Percentiles rank a stretch among this genome's conserved stretches.
phyloP scores from a whole-genome alignment of 2,797 vertebrate genomes.

The Mus minutoides region DNA sequence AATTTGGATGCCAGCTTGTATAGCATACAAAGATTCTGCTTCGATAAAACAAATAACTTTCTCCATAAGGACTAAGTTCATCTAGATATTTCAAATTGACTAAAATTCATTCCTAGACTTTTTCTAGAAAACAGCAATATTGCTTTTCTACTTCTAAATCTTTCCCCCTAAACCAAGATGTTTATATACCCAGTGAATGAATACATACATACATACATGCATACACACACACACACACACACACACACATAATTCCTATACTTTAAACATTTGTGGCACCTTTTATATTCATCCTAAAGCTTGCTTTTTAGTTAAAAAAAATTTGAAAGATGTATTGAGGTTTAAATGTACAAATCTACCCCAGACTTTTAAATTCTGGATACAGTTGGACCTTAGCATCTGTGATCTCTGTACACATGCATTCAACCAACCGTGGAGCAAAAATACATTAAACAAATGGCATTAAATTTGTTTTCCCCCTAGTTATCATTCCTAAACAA shows the following conservation, averaged over 20 bases:
- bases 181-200: neutral
- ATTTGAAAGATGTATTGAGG: neutral
- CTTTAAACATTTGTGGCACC: neutral
- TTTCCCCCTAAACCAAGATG: neutral
- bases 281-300: neutral
- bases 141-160: neutral
- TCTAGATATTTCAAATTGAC: neutral
- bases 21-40: neutral
- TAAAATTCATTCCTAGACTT: neutral
- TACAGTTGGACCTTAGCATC: neutral
- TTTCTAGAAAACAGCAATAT: neutral
- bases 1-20: neutral
- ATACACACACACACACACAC: neutral
- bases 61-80: neutral
- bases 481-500: neutral
- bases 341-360: neutral
- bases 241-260: neutral
- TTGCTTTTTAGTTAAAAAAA: neutral
- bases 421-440: neutral
- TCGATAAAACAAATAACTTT: neutral
- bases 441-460: neutral
- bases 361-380: neutral
- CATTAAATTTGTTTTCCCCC: neutral
- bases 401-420: neutral
- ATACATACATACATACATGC: neutral